Conservation (phyloP, 2,888 invertebrate species). For the Leuctra nigra region DNA sequence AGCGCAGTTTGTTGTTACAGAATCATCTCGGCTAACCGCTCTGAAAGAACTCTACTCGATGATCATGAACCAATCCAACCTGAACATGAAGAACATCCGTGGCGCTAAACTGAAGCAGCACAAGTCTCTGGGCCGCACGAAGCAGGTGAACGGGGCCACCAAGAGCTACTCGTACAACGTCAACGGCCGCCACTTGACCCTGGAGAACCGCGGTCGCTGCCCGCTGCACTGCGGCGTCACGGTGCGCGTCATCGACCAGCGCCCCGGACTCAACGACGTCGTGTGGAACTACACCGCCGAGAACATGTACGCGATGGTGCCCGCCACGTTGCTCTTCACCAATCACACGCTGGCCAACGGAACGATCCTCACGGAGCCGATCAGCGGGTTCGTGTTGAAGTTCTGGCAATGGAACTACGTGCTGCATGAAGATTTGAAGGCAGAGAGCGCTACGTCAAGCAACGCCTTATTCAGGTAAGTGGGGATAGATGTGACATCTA, state of each 20-base stretch:
- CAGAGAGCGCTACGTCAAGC: constrained; percentile 4
- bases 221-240: constrained; percentile 60
- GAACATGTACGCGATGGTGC: constrained; percentile 64
- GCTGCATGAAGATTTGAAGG: background rate
- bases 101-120: constrained; percentile 5
- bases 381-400: constrained; percentile 71
- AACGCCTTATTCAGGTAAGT: constrained; percentile 19
- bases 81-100: constrained; percentile 1
- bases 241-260: constrained; percentile 50
- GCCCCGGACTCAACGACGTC: constrained; percentile 42
- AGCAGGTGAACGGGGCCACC: background rate
- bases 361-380: constrained; percentile 36
- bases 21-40: background rate
- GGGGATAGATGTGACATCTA: constrained; percentile 10
- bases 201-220: constrained; percentile 65
- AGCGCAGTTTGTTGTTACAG: no score
- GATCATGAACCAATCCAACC: constrained; percentile 14
- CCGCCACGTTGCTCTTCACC: constrained; percentile 58
- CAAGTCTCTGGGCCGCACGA: constrained; percentile 12
- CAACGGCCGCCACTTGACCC: constrained; percentile 56
- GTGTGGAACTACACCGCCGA: constrained; percentile 56
- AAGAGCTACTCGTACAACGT: constrained; percentile 49
- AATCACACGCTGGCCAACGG: constrained; percentile 42
- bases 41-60: constrained; percentile 14
- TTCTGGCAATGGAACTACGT: constrained; percentile 66